phyloP scores from a whole-genome alignment of 2,888 invertebrate species.

The Drosophila niveifrons region DNA sequence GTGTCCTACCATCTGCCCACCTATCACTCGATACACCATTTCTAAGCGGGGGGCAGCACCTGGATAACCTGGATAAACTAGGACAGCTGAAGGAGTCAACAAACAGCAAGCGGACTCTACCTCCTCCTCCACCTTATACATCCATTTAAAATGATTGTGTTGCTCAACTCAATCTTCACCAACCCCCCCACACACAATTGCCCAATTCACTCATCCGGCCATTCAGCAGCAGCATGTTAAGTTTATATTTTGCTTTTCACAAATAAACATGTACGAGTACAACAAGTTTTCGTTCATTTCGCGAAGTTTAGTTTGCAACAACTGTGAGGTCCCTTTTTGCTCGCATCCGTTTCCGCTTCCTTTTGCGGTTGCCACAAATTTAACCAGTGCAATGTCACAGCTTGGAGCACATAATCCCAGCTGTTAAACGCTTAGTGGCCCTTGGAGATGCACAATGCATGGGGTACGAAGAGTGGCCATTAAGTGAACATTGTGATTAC shows the following conservation, averaged over 20 bases:
- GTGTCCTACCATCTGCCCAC: slow-evolving; percentile 77
- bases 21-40: slow-evolving; percentile 78
- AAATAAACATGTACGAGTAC: slow-evolving; percentile 57
- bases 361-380: slow-evolving; percentile 11
- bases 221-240: slow-evolving; percentile 18
- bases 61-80: slow-evolving; percentile 15
- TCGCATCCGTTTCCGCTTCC: background rate
- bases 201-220: background rate
- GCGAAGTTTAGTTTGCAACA: background rate
- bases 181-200: background rate
- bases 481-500: slow-evolving; percentile 59
- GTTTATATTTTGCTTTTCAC: slow-evolving; percentile 43
- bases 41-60: slow-evolving; percentile 39
- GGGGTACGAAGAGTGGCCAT: slow-evolving; percentile 13
- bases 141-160: background rate
- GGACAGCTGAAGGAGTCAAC: slow-evolving; percentile 24
- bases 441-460: background rate
- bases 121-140: background rate
- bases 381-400: slow-evolving; percentile 13
- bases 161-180: background rate
- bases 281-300: slow-evolving; percentile 46
- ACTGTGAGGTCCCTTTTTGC: background rate
- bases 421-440: slow-evolving; percentile 50
- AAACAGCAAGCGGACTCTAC: slow-evolving; percentile 23
- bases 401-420: slow-evolving; percentile 54